phyloP scores from a whole-genome alignment of 2,888 invertebrate genomes.

The Diaperis boleti region DNA sequence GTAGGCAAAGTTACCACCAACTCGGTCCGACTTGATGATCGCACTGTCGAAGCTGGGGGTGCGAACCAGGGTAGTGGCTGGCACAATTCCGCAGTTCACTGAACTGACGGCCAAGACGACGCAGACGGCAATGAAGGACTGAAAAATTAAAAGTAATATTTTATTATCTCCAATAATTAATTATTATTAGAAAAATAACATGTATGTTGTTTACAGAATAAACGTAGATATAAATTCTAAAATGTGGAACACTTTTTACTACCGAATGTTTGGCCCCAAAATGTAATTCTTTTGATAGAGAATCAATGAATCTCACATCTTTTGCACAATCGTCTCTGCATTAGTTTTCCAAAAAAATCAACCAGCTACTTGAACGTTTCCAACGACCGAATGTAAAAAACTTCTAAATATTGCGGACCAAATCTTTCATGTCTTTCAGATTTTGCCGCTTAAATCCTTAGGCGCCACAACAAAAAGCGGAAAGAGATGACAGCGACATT shows the following conservation, averaged over 20 bases:
- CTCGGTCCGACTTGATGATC: slow-evolving; percentile 67
- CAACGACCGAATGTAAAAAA: background rate
- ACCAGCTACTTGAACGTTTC: no score
- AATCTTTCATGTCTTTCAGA: background rate
- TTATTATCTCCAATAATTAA: no score
- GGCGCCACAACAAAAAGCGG: background rate
- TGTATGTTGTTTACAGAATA: no score
- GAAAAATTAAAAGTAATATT: no score
- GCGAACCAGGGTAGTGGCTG: slow-evolving; percentile 59
- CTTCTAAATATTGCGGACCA: background rate
- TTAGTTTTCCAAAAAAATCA: no score
- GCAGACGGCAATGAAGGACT: slow-evolving; percentile 41
- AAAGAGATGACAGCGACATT: slow-evolving; percentile 9
- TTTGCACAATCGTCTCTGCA: no score
- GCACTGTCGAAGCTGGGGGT: slow-evolving; percentile 68
- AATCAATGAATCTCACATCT: no score
- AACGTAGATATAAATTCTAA: no score
- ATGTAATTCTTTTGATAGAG: no score
- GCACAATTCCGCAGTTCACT: slow-evolving; percentile 47
- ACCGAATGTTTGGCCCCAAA: no score
- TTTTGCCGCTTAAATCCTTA: background rate
- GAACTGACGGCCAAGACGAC: slow-evolving; percentile 61
- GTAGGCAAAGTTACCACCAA: slow-evolving; percentile 71
- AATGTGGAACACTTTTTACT: no score
- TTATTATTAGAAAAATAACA: no score